Conservation (phyloP, 1,140 invertebrate species). For the Anadara kagoshimensis region DNA sequence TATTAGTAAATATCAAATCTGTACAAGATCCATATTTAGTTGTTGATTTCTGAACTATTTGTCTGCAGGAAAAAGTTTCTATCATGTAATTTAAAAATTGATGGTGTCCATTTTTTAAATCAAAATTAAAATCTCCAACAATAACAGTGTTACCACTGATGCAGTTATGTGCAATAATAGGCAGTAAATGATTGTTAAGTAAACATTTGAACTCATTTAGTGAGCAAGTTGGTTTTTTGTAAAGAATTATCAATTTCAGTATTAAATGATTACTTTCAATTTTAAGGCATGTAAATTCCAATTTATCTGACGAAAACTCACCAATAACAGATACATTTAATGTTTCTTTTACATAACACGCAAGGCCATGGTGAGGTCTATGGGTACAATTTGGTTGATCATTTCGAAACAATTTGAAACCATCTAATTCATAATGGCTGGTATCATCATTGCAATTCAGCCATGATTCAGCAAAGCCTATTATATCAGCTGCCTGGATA, state of each 20-base stretch:
- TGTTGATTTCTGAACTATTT: constrained; percentile 13
- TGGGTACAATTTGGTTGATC: background rate
- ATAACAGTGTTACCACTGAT: background rate
- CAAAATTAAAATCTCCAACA: constrained; percentile 33
- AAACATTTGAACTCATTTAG: constrained; percentile 3
- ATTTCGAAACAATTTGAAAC: constrained; percentile 12
- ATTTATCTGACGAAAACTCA: too few species aligned
- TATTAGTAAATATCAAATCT: constrained; percentile 16
- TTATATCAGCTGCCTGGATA: constrained; percentile 15
- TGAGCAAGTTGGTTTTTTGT: constrained; percentile 14
- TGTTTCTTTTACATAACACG: constrained; percentile 10
- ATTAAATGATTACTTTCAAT: too few species aligned
- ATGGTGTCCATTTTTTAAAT: constrained; percentile 15
- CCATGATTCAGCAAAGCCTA: constrained; percentile 28
- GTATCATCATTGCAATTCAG: constrained; percentile 1
- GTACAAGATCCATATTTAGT: constrained; percentile 4
- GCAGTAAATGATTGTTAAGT: background rate
- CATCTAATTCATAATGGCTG: background rate
- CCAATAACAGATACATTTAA: background rate
- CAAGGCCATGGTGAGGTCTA: constrained; percentile 30
- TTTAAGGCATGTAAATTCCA: too few species aligned
- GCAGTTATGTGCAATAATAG: background rate
- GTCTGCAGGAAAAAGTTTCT: constrained; percentile 15
- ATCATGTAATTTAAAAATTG: constrained; percentile 26
- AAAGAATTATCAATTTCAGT: background rate